phyloP scores from a whole-genome alignment of 2,888 invertebrate genomes.

The Dioctria linearis region DNA sequence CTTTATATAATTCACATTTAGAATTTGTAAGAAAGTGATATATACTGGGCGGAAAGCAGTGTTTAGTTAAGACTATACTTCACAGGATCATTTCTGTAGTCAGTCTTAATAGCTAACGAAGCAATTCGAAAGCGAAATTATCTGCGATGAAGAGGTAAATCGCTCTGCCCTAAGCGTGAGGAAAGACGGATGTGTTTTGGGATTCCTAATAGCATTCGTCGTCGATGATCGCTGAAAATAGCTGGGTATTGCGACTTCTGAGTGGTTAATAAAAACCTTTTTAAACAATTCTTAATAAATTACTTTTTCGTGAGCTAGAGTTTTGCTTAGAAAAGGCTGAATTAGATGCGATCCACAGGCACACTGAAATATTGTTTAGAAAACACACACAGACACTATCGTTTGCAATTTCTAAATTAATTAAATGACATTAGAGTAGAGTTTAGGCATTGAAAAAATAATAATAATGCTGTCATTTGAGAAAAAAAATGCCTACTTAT shows the following conservation, averaged over 20 bases:
- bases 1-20: conserved; percentile 18
- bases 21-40: background rate
- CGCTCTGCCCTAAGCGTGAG: conserved; percentile 74
- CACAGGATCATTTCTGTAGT: conserved; percentile 81
- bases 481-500: too few species aligned
- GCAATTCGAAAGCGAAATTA: conserved; percentile 72
- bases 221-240: conserved; percentile 66
- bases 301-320: too few species aligned
- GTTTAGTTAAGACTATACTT: conserved; percentile 71
- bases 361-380: too few species aligned
- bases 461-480: too few species aligned
- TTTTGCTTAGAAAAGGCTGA: too few species aligned
- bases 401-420: too few species aligned
- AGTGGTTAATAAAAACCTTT: conserved; percentile 61
- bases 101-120: conserved; percentile 74
- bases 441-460: too few species aligned
- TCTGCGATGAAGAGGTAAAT: conserved; percentile 76
- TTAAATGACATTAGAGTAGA: too few species aligned
- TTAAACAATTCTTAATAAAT: conserved; percentile 8
- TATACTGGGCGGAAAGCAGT: background rate
- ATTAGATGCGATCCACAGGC: too few species aligned
- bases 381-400: too few species aligned
- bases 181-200: conserved; percentile 63
- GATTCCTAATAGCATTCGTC: conserved; percentile 47
- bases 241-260: conserved; percentile 66